Evolutionary conservation across 2,797 vertebrate species (phyloP).

Genomic region (Clamator glandarius): DNA sequence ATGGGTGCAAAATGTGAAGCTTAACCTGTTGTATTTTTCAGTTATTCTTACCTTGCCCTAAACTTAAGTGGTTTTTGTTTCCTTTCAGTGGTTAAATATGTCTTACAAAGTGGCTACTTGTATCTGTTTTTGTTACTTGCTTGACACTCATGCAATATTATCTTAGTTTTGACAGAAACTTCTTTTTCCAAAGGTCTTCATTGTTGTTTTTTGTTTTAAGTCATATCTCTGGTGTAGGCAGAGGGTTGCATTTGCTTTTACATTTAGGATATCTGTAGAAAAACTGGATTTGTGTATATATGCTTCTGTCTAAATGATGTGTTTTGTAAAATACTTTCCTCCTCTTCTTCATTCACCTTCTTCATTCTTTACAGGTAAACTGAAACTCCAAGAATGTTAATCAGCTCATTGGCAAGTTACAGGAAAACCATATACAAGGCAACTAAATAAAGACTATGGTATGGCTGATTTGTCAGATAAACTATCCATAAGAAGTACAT

Average conservation of each 20-base stretch:
- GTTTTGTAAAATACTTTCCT: background rate
- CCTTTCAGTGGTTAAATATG: background rate
- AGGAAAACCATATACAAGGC: background rate
- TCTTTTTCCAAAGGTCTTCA: background rate
- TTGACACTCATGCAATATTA: background rate
- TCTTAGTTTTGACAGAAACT: background rate
- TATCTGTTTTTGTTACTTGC: background rate
- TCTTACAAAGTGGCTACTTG: background rate
- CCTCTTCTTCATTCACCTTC: background rate
- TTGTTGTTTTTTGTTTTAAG: background rate
- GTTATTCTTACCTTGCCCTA: background rate
- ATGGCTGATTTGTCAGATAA: background rate
- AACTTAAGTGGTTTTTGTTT: background rate
- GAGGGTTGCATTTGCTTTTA: background rate
- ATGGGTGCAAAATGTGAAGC: background rate
- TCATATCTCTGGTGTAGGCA: background rate
- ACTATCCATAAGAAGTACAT: background rate
- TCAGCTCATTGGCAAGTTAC: background rate
- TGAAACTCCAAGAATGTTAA: background rate
- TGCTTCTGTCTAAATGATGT: background rate
- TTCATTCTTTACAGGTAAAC: constrained; percentile 1
- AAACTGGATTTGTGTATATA: background rate
- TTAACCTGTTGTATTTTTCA: background rate
- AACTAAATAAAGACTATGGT: background rate
- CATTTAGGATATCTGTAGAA: background rate